A percentile compares a stretch with the other conserved stretches of the same genome.
phyloP scores from a whole-genome alignment of 2,113 vertebrate species.

The Osmerus mordax region DNA sequence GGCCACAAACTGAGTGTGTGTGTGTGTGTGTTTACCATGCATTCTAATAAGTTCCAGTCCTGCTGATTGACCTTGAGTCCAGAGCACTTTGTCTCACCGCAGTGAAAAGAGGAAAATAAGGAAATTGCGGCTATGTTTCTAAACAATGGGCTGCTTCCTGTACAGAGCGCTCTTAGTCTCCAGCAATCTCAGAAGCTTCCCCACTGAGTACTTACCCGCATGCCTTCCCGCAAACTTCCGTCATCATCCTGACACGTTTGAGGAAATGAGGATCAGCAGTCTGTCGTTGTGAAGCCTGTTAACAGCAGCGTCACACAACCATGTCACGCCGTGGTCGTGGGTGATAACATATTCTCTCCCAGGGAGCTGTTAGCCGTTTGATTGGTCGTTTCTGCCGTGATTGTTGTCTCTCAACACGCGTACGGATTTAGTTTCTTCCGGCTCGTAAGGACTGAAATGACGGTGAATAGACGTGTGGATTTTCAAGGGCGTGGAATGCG shows the following conservation, averaged over 20 bases:
- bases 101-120: conserved; percentile 10
- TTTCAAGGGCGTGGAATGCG: neutral
- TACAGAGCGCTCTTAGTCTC: neutral
- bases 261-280: neutral
- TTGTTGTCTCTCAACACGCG: neutral
- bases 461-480: neutral
- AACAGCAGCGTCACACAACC: neutral
- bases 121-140: conserved; percentile 9
- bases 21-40: neutral
- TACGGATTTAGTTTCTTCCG: neutral
- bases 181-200: conserved; percentile 14
- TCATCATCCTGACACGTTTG: neutral
- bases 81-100: neutral
- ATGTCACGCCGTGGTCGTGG: neutral
- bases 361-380: neutral
- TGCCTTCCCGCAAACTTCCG: neutral
- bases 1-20: neutral
- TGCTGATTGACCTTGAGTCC: conserved; percentile 9
- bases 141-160: conserved; percentile 35
- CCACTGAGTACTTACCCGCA: neutral
- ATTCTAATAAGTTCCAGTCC: conserved; percentile 18
- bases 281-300: neutral
- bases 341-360: neutral
- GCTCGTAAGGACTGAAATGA: neutral
- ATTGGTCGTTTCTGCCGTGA: neutral